phyloP scores from a whole-genome alignment of 2,888 invertebrate genomes.

The Heliconius ethilla region DNA sequence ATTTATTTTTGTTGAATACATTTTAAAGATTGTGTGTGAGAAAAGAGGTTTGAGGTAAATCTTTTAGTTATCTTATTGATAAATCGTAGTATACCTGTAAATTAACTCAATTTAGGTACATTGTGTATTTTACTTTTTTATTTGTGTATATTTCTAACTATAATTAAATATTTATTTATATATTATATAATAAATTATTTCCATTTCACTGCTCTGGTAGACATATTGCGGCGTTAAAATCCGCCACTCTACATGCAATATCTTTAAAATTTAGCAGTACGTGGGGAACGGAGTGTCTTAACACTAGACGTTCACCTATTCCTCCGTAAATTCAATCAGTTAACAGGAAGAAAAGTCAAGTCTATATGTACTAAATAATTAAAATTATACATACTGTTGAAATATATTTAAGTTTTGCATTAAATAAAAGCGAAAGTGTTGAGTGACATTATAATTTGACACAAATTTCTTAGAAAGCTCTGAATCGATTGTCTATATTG shows the following conservation, averaged over 20 bases:
- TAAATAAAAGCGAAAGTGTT: slow-evolving; percentile 21
- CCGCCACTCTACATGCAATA: too few relatives aligned
- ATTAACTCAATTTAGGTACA: neutral
- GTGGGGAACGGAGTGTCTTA: too few relatives aligned
- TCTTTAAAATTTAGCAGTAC: too few relatives aligned
- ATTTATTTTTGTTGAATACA: slow-evolving; percentile 26
- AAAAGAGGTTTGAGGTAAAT: slow-evolving; percentile 18
- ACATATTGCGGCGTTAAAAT: too few relatives aligned
- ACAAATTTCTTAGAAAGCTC: slow-evolving; percentile 38
- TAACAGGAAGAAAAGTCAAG: neutral
- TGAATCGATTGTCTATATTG: slow-evolving; percentile 32
- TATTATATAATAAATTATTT: too few relatives aligned
- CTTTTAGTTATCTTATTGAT: neutral
- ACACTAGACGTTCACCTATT: too few relatives aligned
- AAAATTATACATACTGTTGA: slow-evolving; percentile 1
- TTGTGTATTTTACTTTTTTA: too few relatives aligned
- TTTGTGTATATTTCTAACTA: neutral
- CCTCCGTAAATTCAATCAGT: too few relatives aligned
- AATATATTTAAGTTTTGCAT: neutral
- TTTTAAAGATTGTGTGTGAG: slow-evolving; percentile 24
- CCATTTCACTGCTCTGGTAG: too few relatives aligned
- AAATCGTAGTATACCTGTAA: neutral
- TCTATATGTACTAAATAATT: neutral
- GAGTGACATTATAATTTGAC: slow-evolving; percentile 39
- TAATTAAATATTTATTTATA: neutral